Evolutionary conservation across 2,797 vertebrate genomes (phyloP).

Genomic region (Myotis pilosus): DNA sequence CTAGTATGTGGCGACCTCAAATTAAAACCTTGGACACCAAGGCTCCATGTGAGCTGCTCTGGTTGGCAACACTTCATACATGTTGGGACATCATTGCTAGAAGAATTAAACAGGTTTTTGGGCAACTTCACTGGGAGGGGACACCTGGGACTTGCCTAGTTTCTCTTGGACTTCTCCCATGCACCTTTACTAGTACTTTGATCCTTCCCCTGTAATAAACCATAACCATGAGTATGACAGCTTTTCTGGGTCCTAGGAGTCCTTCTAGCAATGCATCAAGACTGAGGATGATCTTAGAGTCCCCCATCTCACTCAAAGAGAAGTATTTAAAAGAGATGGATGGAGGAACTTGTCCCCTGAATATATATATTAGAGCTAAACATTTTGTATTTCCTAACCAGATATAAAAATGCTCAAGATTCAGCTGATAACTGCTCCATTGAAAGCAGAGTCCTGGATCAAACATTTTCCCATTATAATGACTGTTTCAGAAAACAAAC

Average conservation of each 20-base stretch:
- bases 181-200: background rate
- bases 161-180: background rate
- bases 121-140: background rate
- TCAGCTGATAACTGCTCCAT: background rate
- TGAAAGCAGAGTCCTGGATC: background rate
- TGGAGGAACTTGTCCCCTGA: background rate
- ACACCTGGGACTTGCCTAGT: background rate
- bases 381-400: background rate
- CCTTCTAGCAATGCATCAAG: background rate
- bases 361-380: conserved; percentile 11
- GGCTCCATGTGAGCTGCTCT: background rate
- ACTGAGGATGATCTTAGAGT: background rate
- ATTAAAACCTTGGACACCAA: background rate
- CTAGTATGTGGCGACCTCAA: background rate
- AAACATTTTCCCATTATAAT: background rate
- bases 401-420: background rate
- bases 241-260: background rate
- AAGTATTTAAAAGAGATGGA: background rate
- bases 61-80: background rate
- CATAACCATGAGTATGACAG: background rate
- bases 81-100: background rate
- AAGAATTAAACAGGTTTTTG: background rate
- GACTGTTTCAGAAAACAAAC: background rate
- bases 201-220: background rate
- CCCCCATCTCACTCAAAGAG: background rate